Conservation (phyloP, 2,113 vertebrate species). For the Prinia subflava region DNA sequence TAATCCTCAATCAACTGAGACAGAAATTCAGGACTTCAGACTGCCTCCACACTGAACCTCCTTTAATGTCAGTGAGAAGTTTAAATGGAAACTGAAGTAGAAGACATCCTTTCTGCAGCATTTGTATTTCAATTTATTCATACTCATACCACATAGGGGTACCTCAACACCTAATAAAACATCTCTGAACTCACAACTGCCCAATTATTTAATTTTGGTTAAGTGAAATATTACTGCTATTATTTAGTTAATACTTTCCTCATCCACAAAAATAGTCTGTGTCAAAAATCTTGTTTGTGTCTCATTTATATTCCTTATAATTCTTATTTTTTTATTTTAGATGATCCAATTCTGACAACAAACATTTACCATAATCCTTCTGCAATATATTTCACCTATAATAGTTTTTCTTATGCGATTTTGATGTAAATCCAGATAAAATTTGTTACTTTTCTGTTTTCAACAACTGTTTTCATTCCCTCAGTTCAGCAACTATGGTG, state of each 20-base stretch:
- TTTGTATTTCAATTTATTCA: not conserved
- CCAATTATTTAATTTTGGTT: not conserved
- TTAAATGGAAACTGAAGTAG: not conserved
- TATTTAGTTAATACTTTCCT: not conserved
- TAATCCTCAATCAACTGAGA: not conserved
- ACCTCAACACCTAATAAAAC: not conserved
- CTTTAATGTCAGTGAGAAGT: not conserved
- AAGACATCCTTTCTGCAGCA: not conserved
- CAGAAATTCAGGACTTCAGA: not conserved
- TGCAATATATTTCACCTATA: not conserved
- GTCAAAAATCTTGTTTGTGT: not conserved
- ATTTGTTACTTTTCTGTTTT: not conserved
- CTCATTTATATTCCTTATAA: not conserved
- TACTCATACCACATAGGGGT: too few species aligned
- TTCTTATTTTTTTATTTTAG: not conserved
- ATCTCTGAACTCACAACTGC: not conserved
- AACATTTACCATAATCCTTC: not conserved
- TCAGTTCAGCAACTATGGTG: not conserved
- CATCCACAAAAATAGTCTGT: not conserved
- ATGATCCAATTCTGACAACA: not conserved
- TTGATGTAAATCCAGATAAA: not conserved
- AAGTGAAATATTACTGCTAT: not conserved
- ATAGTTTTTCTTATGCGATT: not conserved
- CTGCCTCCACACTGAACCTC: not conserved
- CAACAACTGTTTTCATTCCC: not conserved